Evolutionary conservation across 2,113 vertebrate genomes (phyloP).

Genomic region (Entelurus aequoreus): DNA sequence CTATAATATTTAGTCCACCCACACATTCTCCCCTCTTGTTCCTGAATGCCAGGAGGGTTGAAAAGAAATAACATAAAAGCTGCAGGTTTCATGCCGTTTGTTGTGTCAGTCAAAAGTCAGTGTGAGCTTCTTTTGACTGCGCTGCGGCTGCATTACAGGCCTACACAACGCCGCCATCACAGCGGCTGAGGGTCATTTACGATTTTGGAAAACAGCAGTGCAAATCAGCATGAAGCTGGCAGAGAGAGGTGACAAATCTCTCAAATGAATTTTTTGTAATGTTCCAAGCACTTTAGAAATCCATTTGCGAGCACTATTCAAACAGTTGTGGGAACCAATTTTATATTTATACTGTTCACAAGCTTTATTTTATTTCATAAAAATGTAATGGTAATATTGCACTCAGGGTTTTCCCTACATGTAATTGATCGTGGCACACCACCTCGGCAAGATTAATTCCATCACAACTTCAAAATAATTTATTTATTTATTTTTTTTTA

Average conservation of each 20-base stretch:
- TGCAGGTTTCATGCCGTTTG: conserved; percentile 23
- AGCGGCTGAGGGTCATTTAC: conserved; percentile 5
- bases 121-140: conserved; percentile 3
- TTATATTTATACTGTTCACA: too few relatives aligned
- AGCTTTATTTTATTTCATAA: too few relatives aligned
- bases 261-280: neutral
- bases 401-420: too few relatives aligned
- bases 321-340: too few relatives aligned
- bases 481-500: too few relatives aligned
- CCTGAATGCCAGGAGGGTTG: conserved; percentile 21
- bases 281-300: too few relatives aligned
- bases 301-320: too few relatives aligned
- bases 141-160: conserved; percentile 11
- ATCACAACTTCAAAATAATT: too few relatives aligned
- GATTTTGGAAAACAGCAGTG: conserved; percentile 10
- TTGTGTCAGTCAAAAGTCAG: conserved; percentile 23
- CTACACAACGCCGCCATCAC: conserved; percentile 26
- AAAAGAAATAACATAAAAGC: conserved; percentile 11
- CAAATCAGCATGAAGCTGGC: conserved; percentile 1
- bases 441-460: too few relatives aligned
- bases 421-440: too few relatives aligned
- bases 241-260: neutral
- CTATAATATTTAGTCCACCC: conserved; percentile 24
- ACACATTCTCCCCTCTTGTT: conserved; percentile 26
- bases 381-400: too few relatives aligned